Conservation (phyloP, 2,888 invertebrate genomes). For the Diploptera punctata region DNA sequence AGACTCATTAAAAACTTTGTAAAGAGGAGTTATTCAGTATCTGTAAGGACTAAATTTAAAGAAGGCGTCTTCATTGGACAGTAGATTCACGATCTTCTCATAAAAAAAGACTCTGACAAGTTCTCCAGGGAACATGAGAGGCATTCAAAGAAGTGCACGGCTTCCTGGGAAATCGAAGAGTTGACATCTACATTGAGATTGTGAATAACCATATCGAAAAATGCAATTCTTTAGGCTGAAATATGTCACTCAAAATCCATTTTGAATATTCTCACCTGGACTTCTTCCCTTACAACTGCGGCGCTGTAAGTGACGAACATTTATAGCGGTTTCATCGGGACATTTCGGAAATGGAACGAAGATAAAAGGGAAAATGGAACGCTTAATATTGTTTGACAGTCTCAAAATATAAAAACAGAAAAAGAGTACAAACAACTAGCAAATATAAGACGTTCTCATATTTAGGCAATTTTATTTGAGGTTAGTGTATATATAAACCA, state of each 20-base stretch:
- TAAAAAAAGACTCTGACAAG: neutral
- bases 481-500: too few relatives aligned
- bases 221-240: neutral
- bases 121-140: neutral
- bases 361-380: neutral
- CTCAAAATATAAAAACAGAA: neutral
- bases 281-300: neutral
- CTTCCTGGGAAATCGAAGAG: neutral
- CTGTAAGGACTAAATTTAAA: neutral
- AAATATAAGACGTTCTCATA: too few relatives aligned
- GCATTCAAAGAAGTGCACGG: neutral
- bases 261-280: too few relatives aligned
- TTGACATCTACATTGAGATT: neutral
- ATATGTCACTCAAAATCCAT: too few relatives aligned
- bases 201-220: neutral
- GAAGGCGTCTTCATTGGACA: slow-evolving; percentile 8
- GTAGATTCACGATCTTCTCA: neutral
- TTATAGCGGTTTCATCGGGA: neutral
- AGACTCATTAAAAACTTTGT: too few relatives aligned
- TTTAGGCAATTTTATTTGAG: too few relatives aligned
- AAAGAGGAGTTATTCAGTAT: neutral
- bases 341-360: neutral
- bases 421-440: too few relatives aligned
- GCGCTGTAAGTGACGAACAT: too few relatives aligned
- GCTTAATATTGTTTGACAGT: neutral